Evolutionary conservation across 2,797 vertebrate genomes (phyloP).

Genomic region (Dermochelys coriacea): DNA sequence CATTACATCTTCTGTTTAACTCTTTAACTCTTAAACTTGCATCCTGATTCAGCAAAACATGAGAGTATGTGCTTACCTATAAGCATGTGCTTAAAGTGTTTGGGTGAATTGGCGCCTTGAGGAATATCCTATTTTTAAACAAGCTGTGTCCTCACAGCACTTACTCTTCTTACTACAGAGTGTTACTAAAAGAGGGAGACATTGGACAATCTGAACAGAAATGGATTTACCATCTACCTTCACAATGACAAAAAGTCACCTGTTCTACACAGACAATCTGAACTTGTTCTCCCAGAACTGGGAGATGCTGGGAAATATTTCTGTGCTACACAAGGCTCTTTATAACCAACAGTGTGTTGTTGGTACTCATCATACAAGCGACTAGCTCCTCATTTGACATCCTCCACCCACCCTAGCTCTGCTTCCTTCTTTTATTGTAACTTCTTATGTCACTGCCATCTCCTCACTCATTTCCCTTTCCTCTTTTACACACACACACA

Average conservation of each 20-base stretch:
- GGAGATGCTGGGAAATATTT: neutral
- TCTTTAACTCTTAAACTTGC: neutral
- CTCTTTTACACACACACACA: constrained; percentile 1
- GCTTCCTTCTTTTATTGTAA: neutral
- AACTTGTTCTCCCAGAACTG: neutral
- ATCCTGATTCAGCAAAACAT: neutral
- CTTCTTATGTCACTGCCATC: neutral
- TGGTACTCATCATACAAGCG: neutral
- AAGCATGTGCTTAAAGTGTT: neutral
- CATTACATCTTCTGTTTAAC: neutral
- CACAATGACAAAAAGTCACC: neutral
- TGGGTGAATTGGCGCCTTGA: neutral
- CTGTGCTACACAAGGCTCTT: neutral
- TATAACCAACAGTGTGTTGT: neutral
- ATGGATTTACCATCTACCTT: neutral
- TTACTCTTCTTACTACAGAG: neutral
- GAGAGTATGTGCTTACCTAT: neutral
- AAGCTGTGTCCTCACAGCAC: neutral
- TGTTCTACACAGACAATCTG: neutral
- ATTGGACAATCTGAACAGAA: neutral
- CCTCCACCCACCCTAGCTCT: neutral
- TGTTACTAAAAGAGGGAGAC: neutral
- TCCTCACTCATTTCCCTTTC: neutral
- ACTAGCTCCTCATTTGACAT: neutral
- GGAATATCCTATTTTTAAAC: accelerated